These are phyloP conservation scores for Manis javanica DNA, from an alignment of 2,797 vertebrate genomes.

Conservation along the genomic window DNA sequence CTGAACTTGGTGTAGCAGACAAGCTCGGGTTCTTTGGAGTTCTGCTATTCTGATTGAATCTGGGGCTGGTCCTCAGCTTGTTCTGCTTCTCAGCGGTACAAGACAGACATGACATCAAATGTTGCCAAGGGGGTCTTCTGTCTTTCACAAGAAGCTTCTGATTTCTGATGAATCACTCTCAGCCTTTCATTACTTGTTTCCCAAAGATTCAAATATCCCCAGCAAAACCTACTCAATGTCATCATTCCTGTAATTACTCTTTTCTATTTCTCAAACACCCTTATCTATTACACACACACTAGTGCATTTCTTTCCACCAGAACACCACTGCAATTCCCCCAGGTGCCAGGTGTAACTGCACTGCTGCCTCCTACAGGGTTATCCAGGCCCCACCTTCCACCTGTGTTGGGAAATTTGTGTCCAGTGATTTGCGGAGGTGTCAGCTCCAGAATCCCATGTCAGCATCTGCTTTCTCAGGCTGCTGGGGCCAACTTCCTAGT, in stretches of 20 bases:
- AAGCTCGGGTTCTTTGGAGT: background rate
- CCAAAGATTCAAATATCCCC: background rate
- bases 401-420: background rate
- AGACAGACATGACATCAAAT: background rate
- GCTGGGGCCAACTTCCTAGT: background rate
- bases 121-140: background rate
- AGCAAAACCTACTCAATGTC: background rate
- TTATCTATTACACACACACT: background rate
- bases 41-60: background rate
- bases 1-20: background rate
- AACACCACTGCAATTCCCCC: background rate
- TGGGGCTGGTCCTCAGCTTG: background rate
- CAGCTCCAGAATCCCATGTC: background rate
- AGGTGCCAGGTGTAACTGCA: background rate
- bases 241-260: background rate
- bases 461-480: background rate
- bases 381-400: background rate
- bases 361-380: background rate
- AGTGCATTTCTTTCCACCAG: background rate
- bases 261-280: background rate
- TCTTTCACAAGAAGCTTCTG: background rate
- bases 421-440: background rate
- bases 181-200: conserved; percentile 8
- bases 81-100: background rate
- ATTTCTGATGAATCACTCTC: background rate